Evolutionary conservation across 2,113 vertebrate genomes (phyloP).

Genomic region (Melanostigma gelatinosum): DNA sequence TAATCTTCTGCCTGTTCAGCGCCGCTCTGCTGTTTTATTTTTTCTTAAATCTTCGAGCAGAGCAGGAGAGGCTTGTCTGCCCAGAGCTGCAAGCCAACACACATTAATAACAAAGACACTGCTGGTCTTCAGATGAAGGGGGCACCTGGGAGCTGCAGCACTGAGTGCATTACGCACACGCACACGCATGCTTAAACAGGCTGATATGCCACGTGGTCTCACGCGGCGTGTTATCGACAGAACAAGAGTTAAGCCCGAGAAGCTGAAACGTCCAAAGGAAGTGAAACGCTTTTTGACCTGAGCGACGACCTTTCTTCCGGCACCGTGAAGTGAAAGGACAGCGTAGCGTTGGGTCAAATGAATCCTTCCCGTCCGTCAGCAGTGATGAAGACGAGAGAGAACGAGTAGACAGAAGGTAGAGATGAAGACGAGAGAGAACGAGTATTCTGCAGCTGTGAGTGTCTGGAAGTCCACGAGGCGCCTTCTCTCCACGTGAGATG

Average conservation of each 20-base stretch:
- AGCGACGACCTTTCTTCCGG: too few species aligned
- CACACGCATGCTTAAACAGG: conserved; percentile 11
- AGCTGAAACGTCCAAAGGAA: too few species aligned
- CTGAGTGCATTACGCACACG: neutral
- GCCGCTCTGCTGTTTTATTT: neutral
- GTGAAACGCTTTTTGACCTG: too few species aligned
- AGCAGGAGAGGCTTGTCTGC: conserved; percentile 8
- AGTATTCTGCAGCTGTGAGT: neutral
- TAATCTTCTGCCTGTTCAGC: conserved; percentile 15
- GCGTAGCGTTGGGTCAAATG: too few species aligned
- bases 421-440: too few species aligned
- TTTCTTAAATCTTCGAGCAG: neutral
- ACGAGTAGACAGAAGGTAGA: too few species aligned
- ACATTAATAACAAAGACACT: conserved; percentile 64
- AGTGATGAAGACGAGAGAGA: too few species aligned
- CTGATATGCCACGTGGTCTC: neutral
- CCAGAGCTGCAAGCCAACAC: conserved; percentile 19
- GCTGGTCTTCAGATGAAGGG: conserved; percentile 53
- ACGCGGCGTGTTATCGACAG: neutral
- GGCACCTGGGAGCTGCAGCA: conserved; percentile 43
- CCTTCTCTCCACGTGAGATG: neutral
- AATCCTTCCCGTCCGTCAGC: neutral
- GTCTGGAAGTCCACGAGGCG: neutral
- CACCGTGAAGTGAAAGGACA: too few species aligned
- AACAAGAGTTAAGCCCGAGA: too few species aligned